Evolutionary conservation across 2,888 invertebrate genomes (phyloP).

Genomic region (Saturnia pavonia): DNA sequence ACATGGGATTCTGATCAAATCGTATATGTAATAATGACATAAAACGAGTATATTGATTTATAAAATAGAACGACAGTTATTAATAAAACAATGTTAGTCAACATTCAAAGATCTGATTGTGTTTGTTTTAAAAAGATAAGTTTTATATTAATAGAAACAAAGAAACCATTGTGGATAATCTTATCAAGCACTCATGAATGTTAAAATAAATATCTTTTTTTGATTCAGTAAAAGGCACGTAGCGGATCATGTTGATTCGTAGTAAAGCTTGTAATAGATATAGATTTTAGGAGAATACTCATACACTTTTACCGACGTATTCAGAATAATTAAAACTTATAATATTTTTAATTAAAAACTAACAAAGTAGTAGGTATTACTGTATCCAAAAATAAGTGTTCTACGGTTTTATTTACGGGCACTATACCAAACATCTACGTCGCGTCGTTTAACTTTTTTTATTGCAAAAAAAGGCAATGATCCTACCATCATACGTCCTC

Average conservation of each 20-base stretch:
- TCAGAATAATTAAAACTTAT: not conserved
- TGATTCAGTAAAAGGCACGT: not conserved
- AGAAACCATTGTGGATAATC: not conserved
- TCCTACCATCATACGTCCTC: slow-evolving; percentile 11
- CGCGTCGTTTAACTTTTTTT: not conserved
- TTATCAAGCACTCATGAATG: not conserved
- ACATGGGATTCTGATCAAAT: too few species aligned
- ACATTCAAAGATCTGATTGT: too few species aligned
- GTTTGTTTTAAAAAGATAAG: too few species aligned
- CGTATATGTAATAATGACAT: too few species aligned
- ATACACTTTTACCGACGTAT: not conserved
- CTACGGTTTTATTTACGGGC: not conserved
- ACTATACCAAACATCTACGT: not conserved
- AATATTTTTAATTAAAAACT: not conserved
- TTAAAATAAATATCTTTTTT: not conserved
- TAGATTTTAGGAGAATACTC: not conserved
- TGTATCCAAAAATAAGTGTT: not conserved
- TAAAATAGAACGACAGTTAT: too few species aligned
- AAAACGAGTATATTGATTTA: too few species aligned
- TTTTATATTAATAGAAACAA: not conserved
- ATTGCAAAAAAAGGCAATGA: not conserved
- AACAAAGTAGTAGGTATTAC: not conserved
- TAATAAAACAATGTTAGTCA: too few species aligned
- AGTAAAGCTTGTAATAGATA: not conserved
- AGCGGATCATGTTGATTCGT: not conserved